Percentiles rank a stretch among this genome's conserved stretches.
These are phyloP conservation scores for Rhamnusium bicolor DNA, from an alignment of 2,888 invertebrate genomes.

Conservation along the genomic window DNA sequence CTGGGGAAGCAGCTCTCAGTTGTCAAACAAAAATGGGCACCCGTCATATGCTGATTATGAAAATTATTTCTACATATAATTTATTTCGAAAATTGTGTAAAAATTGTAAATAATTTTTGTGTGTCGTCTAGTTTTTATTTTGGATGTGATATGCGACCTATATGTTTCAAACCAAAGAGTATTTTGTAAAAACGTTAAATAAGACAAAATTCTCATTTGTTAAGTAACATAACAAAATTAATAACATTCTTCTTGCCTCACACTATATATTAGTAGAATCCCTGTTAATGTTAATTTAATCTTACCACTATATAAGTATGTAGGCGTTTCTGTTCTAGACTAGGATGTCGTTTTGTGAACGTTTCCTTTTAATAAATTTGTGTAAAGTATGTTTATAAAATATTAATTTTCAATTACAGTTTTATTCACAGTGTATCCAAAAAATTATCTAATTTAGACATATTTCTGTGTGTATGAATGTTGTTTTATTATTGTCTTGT, in stretches of 20 bases:
- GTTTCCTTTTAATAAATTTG: too few relatives aligned
- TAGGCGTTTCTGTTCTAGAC: too few relatives aligned
- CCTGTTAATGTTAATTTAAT: too few relatives aligned
- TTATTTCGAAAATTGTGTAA: conserved; percentile 29
- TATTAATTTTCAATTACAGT: too few relatives aligned
- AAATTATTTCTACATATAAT: conserved; percentile 78
- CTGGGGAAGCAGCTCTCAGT: conserved; percentile 58
- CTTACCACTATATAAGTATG: too few relatives aligned
- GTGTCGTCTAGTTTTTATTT: conserved; percentile 45
- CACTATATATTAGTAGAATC: neutral
- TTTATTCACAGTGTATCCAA: too few relatives aligned
- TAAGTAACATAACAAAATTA: neutral
- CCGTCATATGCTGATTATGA: conserved; percentile 77
- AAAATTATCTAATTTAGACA: neutral
- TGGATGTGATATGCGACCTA: conserved; percentile 47
- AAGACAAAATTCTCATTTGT: conserved; percentile 17
- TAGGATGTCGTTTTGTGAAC: too few relatives aligned
- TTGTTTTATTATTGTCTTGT: conserved; percentile 23
- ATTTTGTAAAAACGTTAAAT: conserved; percentile 31
- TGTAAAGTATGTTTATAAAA: too few relatives aligned
- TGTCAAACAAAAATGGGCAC: conserved; percentile 58
- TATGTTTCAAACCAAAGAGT: conserved; percentile 45
- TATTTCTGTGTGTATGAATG: neutral
- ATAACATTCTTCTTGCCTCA: conserved; percentile 4
- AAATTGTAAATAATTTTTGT: conserved; percentile 46